Conservation (phyloP, 2,113 vertebrate species). For the Nesoenas mayeri region DNA sequence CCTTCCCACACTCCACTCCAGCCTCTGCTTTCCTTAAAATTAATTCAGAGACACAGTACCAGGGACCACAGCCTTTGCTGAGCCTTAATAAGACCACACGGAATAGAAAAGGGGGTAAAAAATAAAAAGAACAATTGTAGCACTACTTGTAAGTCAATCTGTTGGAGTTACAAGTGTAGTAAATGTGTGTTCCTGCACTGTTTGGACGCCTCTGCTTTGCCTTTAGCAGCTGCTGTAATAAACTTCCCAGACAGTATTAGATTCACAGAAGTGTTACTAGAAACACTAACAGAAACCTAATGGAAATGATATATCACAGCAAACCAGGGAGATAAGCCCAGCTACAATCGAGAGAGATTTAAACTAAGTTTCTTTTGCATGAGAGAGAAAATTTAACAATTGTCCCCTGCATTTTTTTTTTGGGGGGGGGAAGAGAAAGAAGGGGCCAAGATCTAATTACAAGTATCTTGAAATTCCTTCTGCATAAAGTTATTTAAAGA, state of each 20-base stretch:
- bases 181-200: not conserved
- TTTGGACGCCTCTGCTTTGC: not conserved
- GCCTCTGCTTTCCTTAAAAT: constrained; percentile 25
- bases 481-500: constrained; percentile 68
- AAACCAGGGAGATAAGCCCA: constrained; percentile 15
- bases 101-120: not conserved
- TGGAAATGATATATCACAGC: not conserved
- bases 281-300: constrained; percentile 1
- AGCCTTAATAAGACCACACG: not conserved
- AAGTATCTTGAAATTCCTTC: constrained; percentile 67
- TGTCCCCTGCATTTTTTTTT: not conserved
- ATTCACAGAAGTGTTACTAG: constrained; percentile 7
- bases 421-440: not conserved
- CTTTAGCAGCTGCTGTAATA: constrained; percentile 40
- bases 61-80: not conserved
- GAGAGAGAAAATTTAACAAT: constrained; percentile 39
- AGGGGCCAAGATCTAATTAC: constrained; percentile 63
- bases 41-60: not conserved
- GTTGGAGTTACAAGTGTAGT: not conserved
- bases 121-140: not conserved
- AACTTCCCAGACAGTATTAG: constrained; percentile 49
- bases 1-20: not conserved
- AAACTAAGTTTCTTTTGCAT: not conserved
- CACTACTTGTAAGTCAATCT: constrained; percentile 35
- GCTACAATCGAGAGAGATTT: not conserved